Percentiles rank a stretch among this genome's conserved stretches.
phyloP scores from a whole-genome alignment of 2,888 invertebrate genomes.

The Caenorhabditis sp. region DNA sequence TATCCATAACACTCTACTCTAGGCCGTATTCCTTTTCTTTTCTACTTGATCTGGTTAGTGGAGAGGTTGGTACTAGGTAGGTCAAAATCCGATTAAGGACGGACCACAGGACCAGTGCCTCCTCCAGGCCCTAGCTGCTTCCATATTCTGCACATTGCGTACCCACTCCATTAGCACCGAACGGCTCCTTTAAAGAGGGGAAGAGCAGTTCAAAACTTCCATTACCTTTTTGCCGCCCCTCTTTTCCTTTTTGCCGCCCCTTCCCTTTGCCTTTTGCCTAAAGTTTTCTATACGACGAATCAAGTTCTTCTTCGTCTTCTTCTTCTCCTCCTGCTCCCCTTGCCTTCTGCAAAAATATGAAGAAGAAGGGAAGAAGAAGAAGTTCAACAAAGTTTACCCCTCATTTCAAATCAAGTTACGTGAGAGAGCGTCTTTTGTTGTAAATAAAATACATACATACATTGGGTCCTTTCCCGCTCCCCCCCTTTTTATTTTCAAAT shows the following conservation, averaged over 20 bases:
- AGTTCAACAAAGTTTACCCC: slow-evolving; percentile 63
- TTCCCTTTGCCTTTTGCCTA: slow-evolving; percentile 11
- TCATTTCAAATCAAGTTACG: slow-evolving; percentile 65
- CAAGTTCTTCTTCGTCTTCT: slow-evolving; percentile 37
- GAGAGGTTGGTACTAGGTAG: neutral
- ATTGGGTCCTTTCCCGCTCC: slow-evolving; percentile 5
- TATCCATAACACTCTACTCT: no score
- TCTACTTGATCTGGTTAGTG: neutral
- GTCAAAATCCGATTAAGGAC: slow-evolving; percentile 31
- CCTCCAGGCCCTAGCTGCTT: slow-evolving; percentile 15
- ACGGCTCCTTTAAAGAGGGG: slow-evolving; percentile 31
- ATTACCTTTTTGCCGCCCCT: slow-evolving; percentile 54
- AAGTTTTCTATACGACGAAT: slow-evolving; percentile 49
- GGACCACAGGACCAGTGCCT: neutral
- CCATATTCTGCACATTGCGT: slow-evolving; percentile 37
- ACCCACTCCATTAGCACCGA: slow-evolving; percentile 41
- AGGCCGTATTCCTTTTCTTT: neutral
- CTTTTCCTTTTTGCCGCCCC: slow-evolving; percentile 17
- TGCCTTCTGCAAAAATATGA: slow-evolving; percentile 23
- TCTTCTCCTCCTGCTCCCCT: neutral
- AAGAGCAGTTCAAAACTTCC: slow-evolving; percentile 59
- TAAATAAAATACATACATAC: slow-evolving; percentile 17
- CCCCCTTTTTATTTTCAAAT: neutral
- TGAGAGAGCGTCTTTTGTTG: slow-evolving; percentile 52
- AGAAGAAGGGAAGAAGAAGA: slow-evolving; percentile 20